Percentiles rank a stretch among this genome's conserved stretches.
These are phyloP conservation scores for Gallinago undulata DNA, from an alignment of 2,113 vertebrate genomes.

Conservation along the genomic window DNA sequence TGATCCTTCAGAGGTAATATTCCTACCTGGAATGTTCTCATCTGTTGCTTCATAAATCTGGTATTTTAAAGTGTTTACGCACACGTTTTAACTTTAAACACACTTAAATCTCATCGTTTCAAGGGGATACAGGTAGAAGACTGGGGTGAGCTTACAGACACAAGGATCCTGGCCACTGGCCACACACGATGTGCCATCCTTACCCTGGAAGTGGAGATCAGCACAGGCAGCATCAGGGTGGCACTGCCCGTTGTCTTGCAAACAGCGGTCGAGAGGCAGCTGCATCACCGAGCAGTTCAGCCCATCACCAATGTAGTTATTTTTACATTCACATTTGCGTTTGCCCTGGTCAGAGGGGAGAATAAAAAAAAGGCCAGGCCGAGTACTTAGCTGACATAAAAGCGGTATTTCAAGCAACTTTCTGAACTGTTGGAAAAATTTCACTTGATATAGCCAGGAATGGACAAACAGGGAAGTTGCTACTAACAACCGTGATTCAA, in stretches of 20 bases:
- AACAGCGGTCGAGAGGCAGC: conserved; percentile 86
- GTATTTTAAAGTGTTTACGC: neutral
- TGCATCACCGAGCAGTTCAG: conserved; percentile 79
- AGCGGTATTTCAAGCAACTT: neutral
- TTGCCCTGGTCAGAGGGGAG: conserved; percentile 76
- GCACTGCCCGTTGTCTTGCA: conserved; percentile 87
- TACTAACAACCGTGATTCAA: neutral
- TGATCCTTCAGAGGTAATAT: neutral
- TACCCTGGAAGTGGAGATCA: conserved; percentile 92
- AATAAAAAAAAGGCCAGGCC: neutral
- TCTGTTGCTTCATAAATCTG: neutral
- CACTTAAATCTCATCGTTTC: neutral
- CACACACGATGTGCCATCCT: neutral
- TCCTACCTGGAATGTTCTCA: neutral
- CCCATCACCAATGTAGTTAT: conserved; percentile 87
- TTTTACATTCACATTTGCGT: conserved; percentile 85
- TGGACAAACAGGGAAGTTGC: neutral
- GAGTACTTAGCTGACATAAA: neutral
- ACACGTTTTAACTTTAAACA: fast-evolving
- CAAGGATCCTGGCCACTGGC: neutral
- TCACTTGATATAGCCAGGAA: neutral
- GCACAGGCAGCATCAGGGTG: conserved; percentile 81
- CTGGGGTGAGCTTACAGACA: neutral
- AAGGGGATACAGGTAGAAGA: neutral
- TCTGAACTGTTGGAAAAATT: neutral